Base-by-base conservation (phyloP, 2,888 invertebrate species). In the Tetrapedia diversipes region DNA sequence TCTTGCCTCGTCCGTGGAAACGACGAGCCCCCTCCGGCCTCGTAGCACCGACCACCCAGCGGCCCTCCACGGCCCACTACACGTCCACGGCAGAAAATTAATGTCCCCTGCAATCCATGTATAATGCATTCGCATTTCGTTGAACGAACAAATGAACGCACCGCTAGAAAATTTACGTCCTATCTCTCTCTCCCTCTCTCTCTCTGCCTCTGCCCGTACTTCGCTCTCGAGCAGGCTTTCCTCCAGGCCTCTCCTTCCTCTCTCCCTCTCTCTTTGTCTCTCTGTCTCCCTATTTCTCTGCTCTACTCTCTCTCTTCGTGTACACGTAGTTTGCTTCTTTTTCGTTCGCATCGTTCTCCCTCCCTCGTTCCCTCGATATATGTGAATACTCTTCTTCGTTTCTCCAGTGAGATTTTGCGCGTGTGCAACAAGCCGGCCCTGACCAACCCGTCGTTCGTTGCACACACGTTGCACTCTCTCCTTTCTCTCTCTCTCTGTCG, bases 81-180 rank as follows among this genome's bases (percentile, higher is more conserved):
- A 91, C 90, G 91, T 91, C 91, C 89, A 87, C 88, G 89, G 80
- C 91, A 91, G 90, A 90, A 91, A 91, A 91, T 91, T 91, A 91
- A 91, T 91, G 90, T 91, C 92, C 91, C 91, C 91, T 91, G 90
- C 91, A 91, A 91, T 91, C 90, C 91, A 91, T 91, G 91, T 91
- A 91, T 91, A 91, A 91, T 91, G 91, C 91, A 91, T 91, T 90
- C 89, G 89, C 89, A 90, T 90, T 90, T 90, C 89, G 90, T 90
- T 90, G 83, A 86, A 88, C 89, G 89, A 90, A 88, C 90, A 89
- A 91, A 91, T 88, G 90, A 91, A 90, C 89, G 90, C 89, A 90
- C 86, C 82, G 87, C 89, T 90, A 89, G 90, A 91, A 91, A 91
- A 91, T 91, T 91, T 91, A 91, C 91, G 89, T 87, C 82, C 86